These are phyloP conservation scores for Cotesia typhae DNA, from an alignment of 1,140 invertebrate genomes.

Conservation along the genomic window DNA sequence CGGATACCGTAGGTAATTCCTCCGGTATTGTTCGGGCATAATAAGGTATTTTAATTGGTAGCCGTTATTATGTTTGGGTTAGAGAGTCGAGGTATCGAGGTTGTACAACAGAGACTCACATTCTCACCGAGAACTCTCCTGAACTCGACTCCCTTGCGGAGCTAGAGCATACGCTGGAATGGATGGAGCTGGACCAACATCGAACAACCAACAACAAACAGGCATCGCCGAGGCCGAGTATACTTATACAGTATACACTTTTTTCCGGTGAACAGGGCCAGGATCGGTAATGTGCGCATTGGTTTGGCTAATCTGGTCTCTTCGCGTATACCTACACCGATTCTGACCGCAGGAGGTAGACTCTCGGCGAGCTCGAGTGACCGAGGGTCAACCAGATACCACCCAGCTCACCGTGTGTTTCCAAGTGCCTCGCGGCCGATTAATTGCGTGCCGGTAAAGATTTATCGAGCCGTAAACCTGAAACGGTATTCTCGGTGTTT, in stretches of 20 bases:
- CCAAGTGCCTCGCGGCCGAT: conserved; percentile 52
- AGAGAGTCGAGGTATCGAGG: conserved; percentile 20
- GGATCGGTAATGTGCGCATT: neutral
- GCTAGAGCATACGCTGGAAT: no score
- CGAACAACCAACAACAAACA: no score
- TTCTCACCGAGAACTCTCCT: neutral
- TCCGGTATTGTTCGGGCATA: conserved; percentile 50
- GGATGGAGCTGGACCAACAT: no score
- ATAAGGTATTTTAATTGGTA: conserved; percentile 61
- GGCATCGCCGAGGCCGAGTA: no score
- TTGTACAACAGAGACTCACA: conserved; percentile 21
- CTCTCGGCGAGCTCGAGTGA: conserved; percentile 41
- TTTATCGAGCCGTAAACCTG: conserved; percentile 49
- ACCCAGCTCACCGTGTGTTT: conserved; percentile 46
- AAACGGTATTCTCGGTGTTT: conserved; percentile 47
- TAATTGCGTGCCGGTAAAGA: conserved; percentile 52
- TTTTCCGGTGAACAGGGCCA: no score
- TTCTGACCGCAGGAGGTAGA: conserved; percentile 37
- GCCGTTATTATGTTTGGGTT: conserved; percentile 48
- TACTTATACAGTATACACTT: no score
- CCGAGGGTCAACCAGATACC: conserved; percentile 55
- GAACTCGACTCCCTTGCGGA: neutral
- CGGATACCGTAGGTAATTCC: neutral
- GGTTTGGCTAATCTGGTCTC: conserved; percentile 15
- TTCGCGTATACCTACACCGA: conserved; percentile 11